These are phyloP conservation scores for Apodemia mormo DNA, from an alignment of 2,888 invertebrate species.

Conservation along the genomic window DNA sequence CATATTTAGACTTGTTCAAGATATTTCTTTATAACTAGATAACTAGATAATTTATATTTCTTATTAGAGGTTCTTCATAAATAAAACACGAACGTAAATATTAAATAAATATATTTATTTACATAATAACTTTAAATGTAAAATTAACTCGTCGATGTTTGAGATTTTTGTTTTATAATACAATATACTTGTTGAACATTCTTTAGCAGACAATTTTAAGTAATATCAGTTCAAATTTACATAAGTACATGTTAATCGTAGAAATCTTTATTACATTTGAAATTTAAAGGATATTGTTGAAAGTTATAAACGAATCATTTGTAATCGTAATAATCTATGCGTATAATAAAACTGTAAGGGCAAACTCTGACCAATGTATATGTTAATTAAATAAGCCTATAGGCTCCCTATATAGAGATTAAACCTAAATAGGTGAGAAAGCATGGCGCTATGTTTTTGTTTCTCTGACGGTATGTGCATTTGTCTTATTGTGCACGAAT, in stretches of 20 bases:
- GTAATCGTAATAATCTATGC: too few relatives aligned
- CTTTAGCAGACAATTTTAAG: constrained; percentile 39
- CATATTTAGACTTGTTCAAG: too few relatives aligned
- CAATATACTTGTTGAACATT: constrained; percentile 43
- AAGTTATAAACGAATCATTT: constrained; percentile 28
- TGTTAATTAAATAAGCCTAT: too few relatives aligned
- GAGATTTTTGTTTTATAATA: constrained; percentile 51
- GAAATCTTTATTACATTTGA: constrained; percentile 55
- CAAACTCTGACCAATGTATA: too few relatives aligned
- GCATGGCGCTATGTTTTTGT: too few relatives aligned
- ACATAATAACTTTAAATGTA: constrained; percentile 73
- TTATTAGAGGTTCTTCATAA: constrained; percentile 29
- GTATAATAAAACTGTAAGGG: too few relatives aligned
- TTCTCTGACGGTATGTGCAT: too few relatives aligned
- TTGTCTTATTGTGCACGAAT: too few relatives aligned
- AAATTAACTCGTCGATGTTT: constrained; percentile 70
- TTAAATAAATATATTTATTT: constrained; percentile 82
- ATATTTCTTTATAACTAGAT: too few relatives aligned
- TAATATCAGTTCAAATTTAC: constrained; percentile 51
- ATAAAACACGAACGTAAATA: constrained; percentile 63
- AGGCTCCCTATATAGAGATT: too few relatives aligned
- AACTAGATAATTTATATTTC: too few relatives aligned
- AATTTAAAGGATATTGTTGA: constrained; percentile 29
- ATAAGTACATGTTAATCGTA: constrained; percentile 72
- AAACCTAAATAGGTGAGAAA: too few relatives aligned